Base-by-base conservation (phyloP, 2,113 vertebrate genomes). In the Datnioides undecimradiatus region DNA sequence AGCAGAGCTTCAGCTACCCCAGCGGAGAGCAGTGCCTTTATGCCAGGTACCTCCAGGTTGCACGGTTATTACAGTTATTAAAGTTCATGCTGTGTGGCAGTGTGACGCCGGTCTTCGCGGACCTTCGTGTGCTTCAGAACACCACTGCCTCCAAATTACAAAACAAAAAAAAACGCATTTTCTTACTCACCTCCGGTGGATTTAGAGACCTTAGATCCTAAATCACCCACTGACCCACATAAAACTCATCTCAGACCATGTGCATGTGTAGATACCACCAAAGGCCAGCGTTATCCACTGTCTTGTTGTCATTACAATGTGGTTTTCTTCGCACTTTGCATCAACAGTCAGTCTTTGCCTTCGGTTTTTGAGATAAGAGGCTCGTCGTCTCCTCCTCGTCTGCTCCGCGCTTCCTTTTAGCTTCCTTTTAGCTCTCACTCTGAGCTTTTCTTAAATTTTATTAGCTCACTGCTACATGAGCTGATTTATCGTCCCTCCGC, bases 11-110 rank as follows among this genome's bases (percentile, higher is more conserved):
- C 90, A 95, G 89, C 91, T 96, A 95, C 91, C 95, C 81, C 79
- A 95, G 88, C 73, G 97, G 96, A 70, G 94, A 99, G 94, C 97
- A 97, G 96, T 99, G 98, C 96, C 96, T 99, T 96, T 99, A 97
- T 16, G 90, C 96, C 96, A 98, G 97, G 98, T 99, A 92, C 31
- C 21, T 31, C 17, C 66, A 0, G 2, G 19, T 45, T 33, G 36
- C 8, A 7, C 36, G 58, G 16, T 29, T 11, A 23, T 10, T 31
- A 29, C 6, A 2, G 0, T 8, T 23, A n/a, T n/a, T n/a, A n/a
- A 38, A 38, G 2, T 4, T n/a, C 4, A 29, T 48, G 17, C 23
- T 14, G 3, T 38, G n/a, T 17, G 5, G 31, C 7, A 8, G 31
- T 21, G 6, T 60, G n/a, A 17, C 31, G 27, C 21, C 19, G 62